Evolutionary conservation across 2,113 vertebrate species (phyloP), one percentile per base, ranked within the genome.

Genomic region (Ammodytes marinus): DNA sequence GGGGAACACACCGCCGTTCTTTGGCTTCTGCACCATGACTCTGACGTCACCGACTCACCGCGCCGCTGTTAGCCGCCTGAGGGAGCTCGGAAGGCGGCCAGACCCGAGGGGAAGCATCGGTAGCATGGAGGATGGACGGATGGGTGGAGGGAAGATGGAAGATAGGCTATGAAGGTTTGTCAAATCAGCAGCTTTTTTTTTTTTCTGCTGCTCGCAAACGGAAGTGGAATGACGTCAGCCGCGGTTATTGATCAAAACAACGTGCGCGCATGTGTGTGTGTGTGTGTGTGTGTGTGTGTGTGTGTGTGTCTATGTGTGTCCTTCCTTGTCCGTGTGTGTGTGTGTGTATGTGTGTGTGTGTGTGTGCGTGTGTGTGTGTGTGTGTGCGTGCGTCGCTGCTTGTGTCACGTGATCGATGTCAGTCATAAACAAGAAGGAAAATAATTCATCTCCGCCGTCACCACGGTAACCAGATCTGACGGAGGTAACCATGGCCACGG

Each of bases 1-100:
- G 53, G 97, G 96, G 93, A 97, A 98, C 80, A 98, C 97, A 80
- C 97, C 98, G 90, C 97, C 97, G 96, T 98, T 98, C 91, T 96
- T 95, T 89, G 97, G 96, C 93, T 97, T 97, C 94, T 98, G 97
- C 94, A 98, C 97, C 98, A 99, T 99, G 65, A 57, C 83, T 47
- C 77, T 72, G 52, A 54, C 63, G 5, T 60, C 71, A 72, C 50
- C 71, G 70, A 75, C 37, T 84, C 4, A 49, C 57, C 0, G 74
- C 52, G 19, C 77, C 66, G 68, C 15, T 37, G 43, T 9, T 57
- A 15, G 45, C 15, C 27, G 58, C 63, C 40, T 13, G 19, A 78
- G 72, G 27, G 27, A 59, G 74, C 46, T 7, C 27, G 46, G 63
- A 17, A 14, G 43, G 42, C 71, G 72, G 75, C 95, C 96, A 96